phyloP scores from a whole-genome alignment of 30 jellyfish, hydroid and myxozoan genomes.

The Aurelia sp. region DNA sequence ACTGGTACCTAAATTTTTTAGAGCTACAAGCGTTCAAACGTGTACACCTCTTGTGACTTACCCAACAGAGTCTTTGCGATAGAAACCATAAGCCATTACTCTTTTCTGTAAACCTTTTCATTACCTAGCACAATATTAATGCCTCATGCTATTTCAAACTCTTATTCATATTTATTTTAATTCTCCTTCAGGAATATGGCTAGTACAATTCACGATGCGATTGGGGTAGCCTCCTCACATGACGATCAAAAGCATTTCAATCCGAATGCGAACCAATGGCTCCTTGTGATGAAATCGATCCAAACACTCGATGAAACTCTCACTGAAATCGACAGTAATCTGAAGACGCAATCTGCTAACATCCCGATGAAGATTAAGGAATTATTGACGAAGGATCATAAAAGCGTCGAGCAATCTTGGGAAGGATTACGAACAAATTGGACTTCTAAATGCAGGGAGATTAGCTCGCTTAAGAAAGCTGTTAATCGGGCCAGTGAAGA shows the following conservation, averaged over 20 bases:
- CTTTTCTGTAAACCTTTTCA: too few relatives aligned
- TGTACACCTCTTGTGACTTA: too few relatives aligned
- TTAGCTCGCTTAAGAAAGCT: conserved; percentile 69
- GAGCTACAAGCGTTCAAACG: too few relatives aligned
- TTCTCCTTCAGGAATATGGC: conserved; percentile 13
- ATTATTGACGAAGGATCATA: conserved; percentile 45
- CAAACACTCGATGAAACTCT: conserved; percentile 70
- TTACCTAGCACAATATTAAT: too few relatives aligned
- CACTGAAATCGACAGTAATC: conserved; percentile 40
- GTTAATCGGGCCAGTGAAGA: conserved; percentile 70
- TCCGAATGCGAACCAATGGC: conserved; percentile 56
- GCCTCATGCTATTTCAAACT: too few relatives aligned
- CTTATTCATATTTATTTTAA: too few relatives aligned
- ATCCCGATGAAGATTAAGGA: conserved; percentile 41
- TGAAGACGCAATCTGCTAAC: conserved; percentile 47
- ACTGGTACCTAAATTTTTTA: too few relatives aligned
- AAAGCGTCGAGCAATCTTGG: conserved; percentile 60
- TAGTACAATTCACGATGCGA: neutral
- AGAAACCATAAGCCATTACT: too few relatives aligned
- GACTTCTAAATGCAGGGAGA: conserved; percentile 84
- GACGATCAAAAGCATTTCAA: conserved; percentile 27
- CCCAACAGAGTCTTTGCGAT: too few relatives aligned
- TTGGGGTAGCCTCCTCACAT: neutral
- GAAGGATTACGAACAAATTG: conserved; percentile 76
- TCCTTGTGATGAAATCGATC: conserved; percentile 53